A percentile compares a stretch with the other conserved stretches of the same genome.
Conservation (phyloP, 2,113 vertebrate species). For the Gnathonemus echidnorhynchus region DNA sequence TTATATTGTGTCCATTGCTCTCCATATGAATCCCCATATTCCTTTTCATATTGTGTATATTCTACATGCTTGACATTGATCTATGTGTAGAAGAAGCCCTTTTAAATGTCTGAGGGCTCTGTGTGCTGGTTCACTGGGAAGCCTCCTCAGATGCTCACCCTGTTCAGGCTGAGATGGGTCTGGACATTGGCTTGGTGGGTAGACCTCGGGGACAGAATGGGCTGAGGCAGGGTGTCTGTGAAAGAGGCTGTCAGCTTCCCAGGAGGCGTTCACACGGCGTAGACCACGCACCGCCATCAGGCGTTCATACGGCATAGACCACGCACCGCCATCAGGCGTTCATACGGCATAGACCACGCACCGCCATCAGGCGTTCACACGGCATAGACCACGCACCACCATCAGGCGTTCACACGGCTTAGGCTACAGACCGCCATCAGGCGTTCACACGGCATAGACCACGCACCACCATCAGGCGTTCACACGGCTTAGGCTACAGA, state of each 20-base stretch:
- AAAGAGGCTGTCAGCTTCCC: background rate
- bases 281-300: no score
- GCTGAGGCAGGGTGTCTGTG: background rate
- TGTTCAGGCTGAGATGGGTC: background rate
- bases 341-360: no score
- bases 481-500: no score
- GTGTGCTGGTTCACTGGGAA: background rate
- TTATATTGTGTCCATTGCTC: background rate
- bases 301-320: no score
- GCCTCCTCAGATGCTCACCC: background rate
- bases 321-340: no score
- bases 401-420: no score
- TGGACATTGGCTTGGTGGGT: background rate
- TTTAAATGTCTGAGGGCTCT: background rate
- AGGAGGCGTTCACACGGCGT: background rate
- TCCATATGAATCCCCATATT: background rate
- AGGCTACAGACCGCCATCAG: no score
- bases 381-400: no score
- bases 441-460: no score
- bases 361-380: no score
- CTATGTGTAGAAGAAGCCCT: background rate
- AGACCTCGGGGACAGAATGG: background rate
- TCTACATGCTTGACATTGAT: background rate
- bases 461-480: no score
- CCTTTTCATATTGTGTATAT: background rate